Conservation (phyloP, 1,140 invertebrate genomes). For the Leptopilina boulardi region DNA sequence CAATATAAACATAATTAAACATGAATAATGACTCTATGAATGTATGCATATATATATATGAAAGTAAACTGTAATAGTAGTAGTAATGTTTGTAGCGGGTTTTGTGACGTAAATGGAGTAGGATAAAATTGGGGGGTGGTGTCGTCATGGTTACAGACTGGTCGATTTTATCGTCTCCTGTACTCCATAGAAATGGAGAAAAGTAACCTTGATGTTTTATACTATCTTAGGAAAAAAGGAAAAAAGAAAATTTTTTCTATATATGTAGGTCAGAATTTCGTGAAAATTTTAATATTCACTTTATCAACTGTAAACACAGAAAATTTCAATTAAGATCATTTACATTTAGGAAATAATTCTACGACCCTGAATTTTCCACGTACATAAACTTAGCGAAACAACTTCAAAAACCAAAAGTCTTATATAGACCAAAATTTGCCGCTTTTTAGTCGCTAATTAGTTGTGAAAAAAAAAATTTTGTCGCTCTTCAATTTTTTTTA, state of each 20-base stretch:
- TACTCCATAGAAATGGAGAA: conserved; percentile 2
- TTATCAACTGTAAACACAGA: no score
- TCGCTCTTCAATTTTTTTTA: no score
- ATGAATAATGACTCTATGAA: conserved; percentile 23
- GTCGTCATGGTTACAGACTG: conserved; percentile 66
- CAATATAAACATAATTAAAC: not conserved
- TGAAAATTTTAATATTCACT: no score
- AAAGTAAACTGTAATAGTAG: not conserved
- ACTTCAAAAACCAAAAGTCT: no score
- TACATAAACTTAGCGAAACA: no score
- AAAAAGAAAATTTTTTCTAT: not conserved
- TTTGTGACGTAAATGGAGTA: conserved; percentile 38
- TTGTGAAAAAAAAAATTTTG: no score
- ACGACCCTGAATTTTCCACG: not conserved
- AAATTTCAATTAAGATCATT: no score
- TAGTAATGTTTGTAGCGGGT: not conserved
- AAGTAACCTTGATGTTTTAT: not conserved
- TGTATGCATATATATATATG: not conserved
- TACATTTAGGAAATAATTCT: no score
- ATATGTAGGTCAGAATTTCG: not conserved
- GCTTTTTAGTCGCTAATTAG: no score
- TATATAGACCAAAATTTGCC: no score
- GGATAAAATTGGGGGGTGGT: conserved; percentile 39
- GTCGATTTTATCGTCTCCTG: conserved; percentile 59
- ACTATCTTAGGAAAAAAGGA: not conserved